Conservation (phyloP, 2,797 vertebrate genomes). For the Esox lucius region DNA sequence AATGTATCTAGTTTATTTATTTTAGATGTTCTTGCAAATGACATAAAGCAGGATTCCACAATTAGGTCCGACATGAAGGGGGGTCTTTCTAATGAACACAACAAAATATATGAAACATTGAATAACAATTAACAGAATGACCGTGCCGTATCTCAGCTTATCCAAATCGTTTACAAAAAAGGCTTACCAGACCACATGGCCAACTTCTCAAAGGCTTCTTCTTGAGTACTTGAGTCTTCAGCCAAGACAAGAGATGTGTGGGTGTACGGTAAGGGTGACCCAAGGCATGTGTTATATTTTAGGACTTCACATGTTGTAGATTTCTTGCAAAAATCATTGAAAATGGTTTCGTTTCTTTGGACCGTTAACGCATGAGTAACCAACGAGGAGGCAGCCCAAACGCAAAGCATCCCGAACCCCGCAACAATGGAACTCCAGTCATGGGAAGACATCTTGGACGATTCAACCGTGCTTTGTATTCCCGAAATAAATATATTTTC, state of each 20-base stretch:
- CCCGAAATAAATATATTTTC: background rate
- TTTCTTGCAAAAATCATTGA: constrained; percentile 83
- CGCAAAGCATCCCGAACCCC: constrained; percentile 66
- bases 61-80: background rate
- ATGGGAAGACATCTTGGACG: constrained; percentile 77
- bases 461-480: constrained; percentile 26
- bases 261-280: constrained; percentile 87
- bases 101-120: background rate
- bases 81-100: background rate
- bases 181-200: constrained; percentile 93
- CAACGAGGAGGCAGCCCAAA: constrained; percentile 56
- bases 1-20: background rate
- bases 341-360: constrained; percentile 68
- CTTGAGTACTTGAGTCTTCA: constrained; percentile 87
- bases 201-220: constrained; percentile 88
- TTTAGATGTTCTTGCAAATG: background rate
- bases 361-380: constrained; percentile 53
- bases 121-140: background rate
- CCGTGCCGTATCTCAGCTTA: background rate
- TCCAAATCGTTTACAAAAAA: constrained; percentile 7
- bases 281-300: constrained; percentile 86
- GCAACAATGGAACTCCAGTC: constrained; percentile 73
- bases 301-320: constrained; percentile 84
- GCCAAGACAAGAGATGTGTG: constrained; percentile 89
- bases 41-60: background rate